Evolutionary conservation across 2,797 vertebrate species (phyloP).

Genomic region (Gambusia yucatana): DNA sequence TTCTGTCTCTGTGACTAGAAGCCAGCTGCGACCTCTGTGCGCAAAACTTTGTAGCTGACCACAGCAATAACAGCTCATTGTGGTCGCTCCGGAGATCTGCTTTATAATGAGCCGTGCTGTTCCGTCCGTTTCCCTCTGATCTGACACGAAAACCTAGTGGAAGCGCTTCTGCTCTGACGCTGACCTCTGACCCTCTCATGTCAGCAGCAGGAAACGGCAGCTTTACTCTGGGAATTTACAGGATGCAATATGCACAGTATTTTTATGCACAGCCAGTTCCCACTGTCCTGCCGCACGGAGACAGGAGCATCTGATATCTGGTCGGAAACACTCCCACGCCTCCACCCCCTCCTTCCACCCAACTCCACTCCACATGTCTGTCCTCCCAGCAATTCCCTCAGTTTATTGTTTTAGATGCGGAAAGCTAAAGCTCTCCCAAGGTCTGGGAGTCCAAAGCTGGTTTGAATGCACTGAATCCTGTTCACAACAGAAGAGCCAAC

Average conservation of each 20-base stretch:
- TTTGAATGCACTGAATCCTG: conserved; percentile 1
- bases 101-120: conserved; percentile 25
- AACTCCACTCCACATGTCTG: neutral
- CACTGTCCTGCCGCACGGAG: neutral
- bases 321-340: neutral
- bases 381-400: conserved; percentile 1
- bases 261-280: conserved; percentile 9
- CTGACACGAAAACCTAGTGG: neutral
- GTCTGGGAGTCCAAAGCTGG: conserved; percentile 5
- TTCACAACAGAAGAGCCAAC: conserved; percentile 15
- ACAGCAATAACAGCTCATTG: conserved; percentile 29
- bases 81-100: conserved; percentile 8
- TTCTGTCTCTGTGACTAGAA: conserved; percentile 15
- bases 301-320: conserved; percentile 4
- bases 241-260: conserved; percentile 15
- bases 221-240: conserved; percentile 11
- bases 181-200: conserved; percentile 47
- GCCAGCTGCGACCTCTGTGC: conserved; percentile 53
- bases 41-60: conserved; percentile 7
- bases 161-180: conserved; percentile 7
- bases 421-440: conserved; percentile 17
- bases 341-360: neutral
- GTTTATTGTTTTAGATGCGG: conserved; percentile 9
- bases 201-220: conserved; percentile 36
- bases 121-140: neutral